Evolutionary conservation across 2,113 vertebrate species (phyloP).

Genomic region (Saccopteryx leptura): DNA sequence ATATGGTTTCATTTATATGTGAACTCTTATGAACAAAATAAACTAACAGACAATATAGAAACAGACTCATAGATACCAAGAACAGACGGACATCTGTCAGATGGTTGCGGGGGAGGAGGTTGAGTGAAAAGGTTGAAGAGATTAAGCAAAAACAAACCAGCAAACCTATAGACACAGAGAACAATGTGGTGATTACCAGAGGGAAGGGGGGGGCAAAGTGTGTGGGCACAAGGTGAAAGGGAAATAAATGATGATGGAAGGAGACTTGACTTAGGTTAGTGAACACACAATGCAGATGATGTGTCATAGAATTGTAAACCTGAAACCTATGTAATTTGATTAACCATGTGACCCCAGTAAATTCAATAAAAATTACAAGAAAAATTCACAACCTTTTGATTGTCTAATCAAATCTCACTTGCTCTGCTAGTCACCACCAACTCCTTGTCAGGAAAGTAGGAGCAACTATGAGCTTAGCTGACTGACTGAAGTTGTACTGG

Average conservation of each 20-base stretch:
- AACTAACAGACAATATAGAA: no score
- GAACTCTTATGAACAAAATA: no score
- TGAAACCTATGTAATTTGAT: not conserved
- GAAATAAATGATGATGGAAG: not conserved
- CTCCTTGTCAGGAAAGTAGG: not conserved
- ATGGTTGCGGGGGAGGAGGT: not conserved
- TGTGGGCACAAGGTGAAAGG: not conserved
- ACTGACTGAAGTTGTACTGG: not conserved
- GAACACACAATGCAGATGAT: not conserved
- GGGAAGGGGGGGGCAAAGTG: not conserved
- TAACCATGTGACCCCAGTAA: not conserved
- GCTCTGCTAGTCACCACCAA: conserved; percentile 20
- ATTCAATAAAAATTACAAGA: not conserved
- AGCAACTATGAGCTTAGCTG: not conserved
- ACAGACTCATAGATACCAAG: not conserved
- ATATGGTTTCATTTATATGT: no score
- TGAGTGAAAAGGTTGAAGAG: not conserved
- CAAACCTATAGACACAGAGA: not conserved
- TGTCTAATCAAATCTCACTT: conserved; percentile 4
- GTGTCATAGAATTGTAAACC: not conserved
- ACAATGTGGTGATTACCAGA: not conserved
- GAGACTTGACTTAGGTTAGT: not conserved
- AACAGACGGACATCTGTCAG: not conserved
- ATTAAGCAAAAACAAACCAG: not conserved
- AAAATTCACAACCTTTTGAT: conserved; percentile 4